Percentiles rank a stretch among this genome's conserved stretches.
Evolutionary conservation across 2,888 invertebrate species (phyloP).

Genomic region (Leptodirus hochenwartii): DNA sequence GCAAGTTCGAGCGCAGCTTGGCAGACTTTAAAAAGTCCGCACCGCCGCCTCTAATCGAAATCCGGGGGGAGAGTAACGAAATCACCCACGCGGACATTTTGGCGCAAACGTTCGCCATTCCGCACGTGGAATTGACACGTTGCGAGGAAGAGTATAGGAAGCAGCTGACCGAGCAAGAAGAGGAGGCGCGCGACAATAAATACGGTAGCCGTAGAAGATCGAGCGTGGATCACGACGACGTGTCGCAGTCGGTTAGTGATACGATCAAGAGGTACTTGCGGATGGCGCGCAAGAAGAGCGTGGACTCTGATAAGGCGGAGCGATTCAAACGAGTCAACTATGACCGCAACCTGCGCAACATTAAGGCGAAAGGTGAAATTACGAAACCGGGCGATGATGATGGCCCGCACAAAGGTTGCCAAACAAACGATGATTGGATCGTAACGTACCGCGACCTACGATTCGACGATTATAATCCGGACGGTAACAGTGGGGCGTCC

Average conservation of each 20-base stretch:
- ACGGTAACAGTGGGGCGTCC: slow-evolving; percentile 26
- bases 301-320: slow-evolving; percentile 62
- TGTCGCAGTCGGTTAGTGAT: slow-evolving; percentile 73
- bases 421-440: slow-evolving; percentile 64
- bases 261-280: slow-evolving; percentile 70
- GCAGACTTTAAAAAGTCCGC: slow-evolving; percentile 10
- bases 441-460: slow-evolving; percentile 33
- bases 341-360: slow-evolving; percentile 66
- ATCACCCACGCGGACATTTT: slow-evolving; percentile 29
- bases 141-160: slow-evolving; percentile 31
- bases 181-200: slow-evolving; percentile 24
- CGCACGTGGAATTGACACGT: slow-evolving; percentile 33
- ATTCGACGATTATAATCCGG: slow-evolving; percentile 19
- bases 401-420: slow-evolving; percentile 54
- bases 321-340: slow-evolving; percentile 78
- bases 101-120: slow-evolving; percentile 43
- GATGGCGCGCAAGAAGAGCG: slow-evolving; percentile 77
- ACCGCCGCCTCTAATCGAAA: slow-evolving; percentile 50
- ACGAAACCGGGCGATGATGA: slow-evolving; percentile 64
- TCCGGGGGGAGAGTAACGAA: slow-evolving; percentile 39
- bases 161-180: slow-evolving; percentile 27
- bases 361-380: slow-evolving; percentile 58
- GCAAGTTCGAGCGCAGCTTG: slow-evolving; percentile 8
- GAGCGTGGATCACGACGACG: slow-evolving; percentile 68
- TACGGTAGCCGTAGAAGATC: slow-evolving; percentile 41